Conservation (phyloP, 1,140 invertebrate species). For the Microplitis mediator region DNA sequence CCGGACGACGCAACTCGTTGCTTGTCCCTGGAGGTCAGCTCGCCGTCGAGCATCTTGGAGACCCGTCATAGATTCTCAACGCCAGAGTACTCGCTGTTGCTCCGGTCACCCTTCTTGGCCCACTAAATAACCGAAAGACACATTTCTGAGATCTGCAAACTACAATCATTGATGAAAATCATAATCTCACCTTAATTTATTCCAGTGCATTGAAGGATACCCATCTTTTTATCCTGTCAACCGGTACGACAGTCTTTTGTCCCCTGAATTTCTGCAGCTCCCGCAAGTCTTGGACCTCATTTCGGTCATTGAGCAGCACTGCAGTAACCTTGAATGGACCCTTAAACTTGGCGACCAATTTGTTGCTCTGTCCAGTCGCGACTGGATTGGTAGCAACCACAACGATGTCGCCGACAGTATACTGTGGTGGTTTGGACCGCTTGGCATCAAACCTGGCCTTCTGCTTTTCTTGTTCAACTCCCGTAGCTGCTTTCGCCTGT, state of each 20-base stretch:
- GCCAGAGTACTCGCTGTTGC: slow-evolving; percentile 37
- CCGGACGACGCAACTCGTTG: no score
- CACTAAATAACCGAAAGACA: neutral
- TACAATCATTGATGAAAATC: slow-evolving; percentile 41
- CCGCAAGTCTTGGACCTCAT: slow-evolving; percentile 37
- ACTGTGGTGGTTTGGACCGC: slow-evolving; percentile 22
- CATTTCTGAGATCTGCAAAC: slow-evolving; percentile 46
- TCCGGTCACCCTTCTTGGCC: no score
- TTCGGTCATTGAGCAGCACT: slow-evolving; percentile 42
- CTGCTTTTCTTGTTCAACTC: slow-evolving; percentile 20
- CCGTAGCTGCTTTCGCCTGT: slow-evolving; percentile 15
- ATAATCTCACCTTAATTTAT: slow-evolving; percentile 32
- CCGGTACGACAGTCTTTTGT: slow-evolving; percentile 21
- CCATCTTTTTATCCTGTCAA: slow-evolving; percentile 31
- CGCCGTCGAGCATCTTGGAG: no score
- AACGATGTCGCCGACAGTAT: slow-evolving; percentile 30
- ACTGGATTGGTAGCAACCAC: slow-evolving; percentile 27
- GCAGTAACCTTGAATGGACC: slow-evolving; percentile 43
- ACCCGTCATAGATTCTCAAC: no score
- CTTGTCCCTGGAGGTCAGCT: neutral
- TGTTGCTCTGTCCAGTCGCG: slow-evolving; percentile 32
- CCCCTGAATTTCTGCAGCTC: slow-evolving; percentile 15
- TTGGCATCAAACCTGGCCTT: slow-evolving; percentile 14
- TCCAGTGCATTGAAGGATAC: slow-evolving; percentile 20
- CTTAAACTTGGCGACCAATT: slow-evolving; percentile 32